Evolutionary conservation across 2,888 invertebrate genomes (phyloP).

Genomic region (Morinoia aosen): DNA sequence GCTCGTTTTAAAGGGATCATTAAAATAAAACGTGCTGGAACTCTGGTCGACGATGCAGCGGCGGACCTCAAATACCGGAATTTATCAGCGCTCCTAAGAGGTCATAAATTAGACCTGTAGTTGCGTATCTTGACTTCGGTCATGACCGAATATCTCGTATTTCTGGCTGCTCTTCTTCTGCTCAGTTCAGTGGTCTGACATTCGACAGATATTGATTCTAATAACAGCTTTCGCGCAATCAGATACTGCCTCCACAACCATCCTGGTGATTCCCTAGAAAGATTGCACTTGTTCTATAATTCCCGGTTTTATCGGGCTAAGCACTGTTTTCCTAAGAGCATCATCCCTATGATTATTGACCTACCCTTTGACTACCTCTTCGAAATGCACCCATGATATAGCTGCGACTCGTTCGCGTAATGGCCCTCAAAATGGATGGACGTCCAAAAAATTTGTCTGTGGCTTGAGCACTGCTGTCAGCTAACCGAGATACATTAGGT

Average conservation of each 20-base stretch:
- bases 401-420: neutral
- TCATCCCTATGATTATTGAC: conserved; percentile 16
- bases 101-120: conserved; percentile 4
- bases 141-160: neutral
- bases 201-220: conserved; percentile 50
- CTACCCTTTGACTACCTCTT: neutral
- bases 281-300: conserved; percentile 14
- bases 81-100: neutral
- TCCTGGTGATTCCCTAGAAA: conserved; percentile 11
- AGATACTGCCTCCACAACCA: conserved; percentile 6
- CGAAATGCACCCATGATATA: neutral
- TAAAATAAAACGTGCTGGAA: neutral
- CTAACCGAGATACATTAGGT: no score
- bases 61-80: neutral
- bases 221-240: conserved; percentile 45
- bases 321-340: neutral
- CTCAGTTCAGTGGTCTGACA: conserved; percentile 23
- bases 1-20: neutral
- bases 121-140: conserved; percentile 18
- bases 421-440: neutral
- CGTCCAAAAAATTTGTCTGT: neutral
- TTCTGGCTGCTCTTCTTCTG: conserved; percentile 12
- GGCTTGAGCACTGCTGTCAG: neutral
- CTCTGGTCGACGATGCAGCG: neutral
- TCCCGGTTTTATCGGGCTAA: neutral